Evolutionary conservation across 2,888 invertebrate species (phyloP), one percentile per base, ranked within the genome.

Genomic region (Itoplectis maculator): DNA sequence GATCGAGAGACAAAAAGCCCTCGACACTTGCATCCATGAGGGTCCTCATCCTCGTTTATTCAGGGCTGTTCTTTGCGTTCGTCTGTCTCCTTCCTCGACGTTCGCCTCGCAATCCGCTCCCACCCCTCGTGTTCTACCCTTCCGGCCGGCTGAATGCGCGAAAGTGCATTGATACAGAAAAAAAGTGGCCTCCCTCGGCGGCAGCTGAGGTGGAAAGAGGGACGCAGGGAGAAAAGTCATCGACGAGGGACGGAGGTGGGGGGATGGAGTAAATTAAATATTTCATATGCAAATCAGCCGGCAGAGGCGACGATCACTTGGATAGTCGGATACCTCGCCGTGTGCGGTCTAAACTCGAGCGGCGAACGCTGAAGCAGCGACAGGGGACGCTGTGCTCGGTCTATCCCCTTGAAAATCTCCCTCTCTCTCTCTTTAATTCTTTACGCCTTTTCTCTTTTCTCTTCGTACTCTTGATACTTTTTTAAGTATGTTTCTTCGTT

Each of bases 11-110:
- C 76, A 83, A 81, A 83, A 83, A 83, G 77, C 80, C 47, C 82
- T 80, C 72, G 82, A 83, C 80, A 79, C 73, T 83, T 83, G 79
- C 77, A 70, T 83, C 59, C 47, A 77, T 42, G 20, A 83, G 79
- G 72, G 80, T 73, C 73, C 76, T 83, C 77, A 74, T 74, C 73
- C 76, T 49, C 76, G 77, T 73, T 83, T 83, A 83, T 83, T 83
- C 83, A 81, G 51, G 66, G 75, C 61, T 20, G 51, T 72, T 83
- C 77, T 81, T 74, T 78, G 65, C 63, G 51, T 63, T 80, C 66
- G 66, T 72, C 61, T 63, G 9, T 51, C 47, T 73, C 56, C 35
- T 51, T 45, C 63, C 13, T n/a, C n/a, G n/a, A n/a, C n/a, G n/a
- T n/a, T n/a, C n/a, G n/a, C n/a, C n/a, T n/a, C n/a, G n/a, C n/a